Evolutionary conservation across 2,797 vertebrate species (phyloP).

Genomic region (Poecilia picta): DNA sequence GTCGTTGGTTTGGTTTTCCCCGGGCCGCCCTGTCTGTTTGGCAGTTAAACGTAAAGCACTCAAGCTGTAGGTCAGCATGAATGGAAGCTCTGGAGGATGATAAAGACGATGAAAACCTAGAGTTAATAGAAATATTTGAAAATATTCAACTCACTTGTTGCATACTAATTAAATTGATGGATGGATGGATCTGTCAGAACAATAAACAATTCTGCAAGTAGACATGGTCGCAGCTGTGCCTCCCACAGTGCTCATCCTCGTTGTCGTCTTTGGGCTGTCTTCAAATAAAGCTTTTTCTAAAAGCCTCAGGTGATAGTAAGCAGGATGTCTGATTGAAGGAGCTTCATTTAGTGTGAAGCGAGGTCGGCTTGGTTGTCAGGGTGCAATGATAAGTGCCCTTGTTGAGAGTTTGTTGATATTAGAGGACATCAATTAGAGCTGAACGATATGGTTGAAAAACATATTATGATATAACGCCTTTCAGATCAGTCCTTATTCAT

Average conservation of each 20-base stretch:
- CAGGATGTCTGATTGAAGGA: slow-evolving; percentile 45
- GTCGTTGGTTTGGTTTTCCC: slow-evolving; percentile 20
- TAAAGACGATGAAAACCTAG: slow-evolving; percentile 1
- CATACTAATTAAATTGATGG: neutral
- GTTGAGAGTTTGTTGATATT: neutral
- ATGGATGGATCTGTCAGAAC: slow-evolving; percentile 32
- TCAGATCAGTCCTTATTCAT: too few relatives aligned
- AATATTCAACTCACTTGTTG: neutral
- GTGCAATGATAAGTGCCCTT: slow-evolving; percentile 10
- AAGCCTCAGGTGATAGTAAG: slow-evolving; percentile 46
- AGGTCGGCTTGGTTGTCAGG: slow-evolving; percentile 14
- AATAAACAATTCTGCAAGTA: slow-evolving; percentile 21
- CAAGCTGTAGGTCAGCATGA: neutral
- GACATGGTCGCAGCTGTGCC: slow-evolving; percentile 59
- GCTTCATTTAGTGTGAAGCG: slow-evolving; percentile 8
- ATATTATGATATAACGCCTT: too few relatives aligned
- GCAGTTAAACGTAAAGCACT: neutral
- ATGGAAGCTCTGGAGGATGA: neutral
- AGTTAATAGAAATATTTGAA: neutral
- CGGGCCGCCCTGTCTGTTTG: slow-evolving; percentile 22
- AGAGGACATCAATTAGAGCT: too few relatives aligned
- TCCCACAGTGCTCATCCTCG: slow-evolving; percentile 25
- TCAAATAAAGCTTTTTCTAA: slow-evolving; percentile 64
- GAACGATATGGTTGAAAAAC: too few relatives aligned
- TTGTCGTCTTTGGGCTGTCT: slow-evolving; percentile 54